Conservation (phyloP, 1,140 invertebrate species). For the Gonioctena quinquepunctata region DNA sequence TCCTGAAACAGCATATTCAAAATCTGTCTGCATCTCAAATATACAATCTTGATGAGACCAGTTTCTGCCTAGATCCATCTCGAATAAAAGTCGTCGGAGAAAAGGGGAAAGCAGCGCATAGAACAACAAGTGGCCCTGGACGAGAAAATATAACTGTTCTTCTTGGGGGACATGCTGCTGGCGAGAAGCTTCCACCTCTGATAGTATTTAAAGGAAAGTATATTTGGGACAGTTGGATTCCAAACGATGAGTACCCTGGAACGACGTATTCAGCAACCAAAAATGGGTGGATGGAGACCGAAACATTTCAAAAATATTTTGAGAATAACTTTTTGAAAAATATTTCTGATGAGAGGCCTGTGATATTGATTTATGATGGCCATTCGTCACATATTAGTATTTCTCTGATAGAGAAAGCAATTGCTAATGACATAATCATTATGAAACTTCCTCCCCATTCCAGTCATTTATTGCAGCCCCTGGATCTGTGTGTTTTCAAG, state of each 20-base stretch:
- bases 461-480: conserved; percentile 47
- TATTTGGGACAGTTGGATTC: conserved; percentile 34
- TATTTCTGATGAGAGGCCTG: conserved; percentile 35
- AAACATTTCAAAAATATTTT: conserved; percentile 39
- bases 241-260: conserved; percentile 31
- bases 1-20: conserved; percentile 33
- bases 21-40: conserved; percentile 39
- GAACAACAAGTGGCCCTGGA: conserved; percentile 45
- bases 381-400: conserved; percentile 47
- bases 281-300: conserved; percentile 51
- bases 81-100: conserved; percentile 49
- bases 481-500: conserved; percentile 43
- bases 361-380: conserved; percentile 51
- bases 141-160: conserved; percentile 52
- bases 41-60: conserved; percentile 49
- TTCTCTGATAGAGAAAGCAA: conserved; percentile 42
- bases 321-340: conserved; percentile 40
- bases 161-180: conserved; percentile 43
- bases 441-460: conserved; percentile 50
- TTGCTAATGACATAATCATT: conserved; percentile 35
- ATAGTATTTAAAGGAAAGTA: conserved; percentile 48
- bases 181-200: conserved; percentile 48
- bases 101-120: conserved; percentile 36
- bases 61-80: conserved; percentile 42
- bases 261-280: conserved; percentile 43